phyloP scores from a whole-genome alignment of 2,113 vertebrate genomes.

The Hiodon alosoides region DNA sequence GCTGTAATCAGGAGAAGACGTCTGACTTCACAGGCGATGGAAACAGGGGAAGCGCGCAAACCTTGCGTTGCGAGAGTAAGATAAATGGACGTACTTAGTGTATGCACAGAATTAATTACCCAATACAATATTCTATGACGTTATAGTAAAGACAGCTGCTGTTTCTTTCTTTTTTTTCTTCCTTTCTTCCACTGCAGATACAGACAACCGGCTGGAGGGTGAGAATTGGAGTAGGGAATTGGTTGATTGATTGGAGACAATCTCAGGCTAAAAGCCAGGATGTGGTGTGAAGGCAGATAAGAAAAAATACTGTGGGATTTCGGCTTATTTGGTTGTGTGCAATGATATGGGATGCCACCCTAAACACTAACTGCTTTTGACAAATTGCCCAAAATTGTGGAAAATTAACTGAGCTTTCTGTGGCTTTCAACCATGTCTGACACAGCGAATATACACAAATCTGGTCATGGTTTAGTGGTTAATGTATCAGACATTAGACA shows the following conservation, averaged over 20 bases:
- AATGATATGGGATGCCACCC: neutral
- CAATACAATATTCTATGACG: constrained; percentile 11
- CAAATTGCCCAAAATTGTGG: neutral
- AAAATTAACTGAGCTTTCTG: neutral
- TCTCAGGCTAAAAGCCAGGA: constrained; percentile 17
- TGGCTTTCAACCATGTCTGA: too few relatives aligned
- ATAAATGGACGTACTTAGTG: constrained; percentile 23
- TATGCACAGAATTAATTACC: constrained; percentile 27
- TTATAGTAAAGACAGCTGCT: constrained; percentile 14
- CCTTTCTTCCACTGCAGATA: too few relatives aligned
- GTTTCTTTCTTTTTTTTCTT: too few relatives aligned
- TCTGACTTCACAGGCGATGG: neutral
- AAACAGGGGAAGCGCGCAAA: neutral
- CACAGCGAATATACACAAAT: too few relatives aligned
- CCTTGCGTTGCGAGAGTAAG: constrained; percentile 13
- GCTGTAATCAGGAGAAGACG: neutral
- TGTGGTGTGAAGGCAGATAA: constrained; percentile 18
- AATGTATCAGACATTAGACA: too few relatives aligned
- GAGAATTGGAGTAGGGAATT: neutral
- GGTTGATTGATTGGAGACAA: constrained; percentile 26
- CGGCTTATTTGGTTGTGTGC: constrained; percentile 15
- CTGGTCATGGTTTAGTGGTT: too few relatives aligned
- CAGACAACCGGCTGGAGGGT: neutral
- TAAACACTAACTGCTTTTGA: constrained; percentile 2
- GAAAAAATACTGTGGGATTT: constrained; percentile 21